Base-by-base conservation (phyloP, 2,888 invertebrate genomes). In the Hetaerina titia region DNA sequence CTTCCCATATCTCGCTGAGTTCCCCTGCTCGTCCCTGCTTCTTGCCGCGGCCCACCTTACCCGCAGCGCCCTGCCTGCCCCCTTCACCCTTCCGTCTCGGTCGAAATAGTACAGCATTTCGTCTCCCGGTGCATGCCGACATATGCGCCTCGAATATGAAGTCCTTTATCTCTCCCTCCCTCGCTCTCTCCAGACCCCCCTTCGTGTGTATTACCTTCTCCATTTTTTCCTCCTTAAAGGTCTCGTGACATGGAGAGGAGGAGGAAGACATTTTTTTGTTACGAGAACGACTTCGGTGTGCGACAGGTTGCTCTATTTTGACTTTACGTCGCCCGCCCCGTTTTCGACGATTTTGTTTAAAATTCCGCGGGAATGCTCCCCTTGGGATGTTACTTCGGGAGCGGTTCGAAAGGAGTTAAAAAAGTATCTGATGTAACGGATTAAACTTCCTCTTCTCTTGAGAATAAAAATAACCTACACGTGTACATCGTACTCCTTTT, bases 21-120 rank as follows among this genome's bases (percentile, higher is more conserved):
- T 92, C 11, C 56, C 69, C 15, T 69, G 22, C 56, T 69, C 69
- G 15, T 57, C 9, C 57, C 31, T 13, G 5, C 90, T 15, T 17
- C 90, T 19, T 31, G 6, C 25, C 25, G 8, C 25, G 19, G n/a
- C 69, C 89, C 69, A n/a, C 45, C 64, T 64, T 57, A 89, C 89
- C 89, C 57, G 89, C 89, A 5, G 69, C 69, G 90, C 45, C 64
- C 92, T 92, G 92, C 92, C 74, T n/a, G 45, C 69, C 92, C 15
- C 92, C 45, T 31, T 5, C 11, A 22, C 9, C 69, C 45, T 69
- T n/a, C 64, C 64, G 15, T 31, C 31, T 31, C 81, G 60, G 31
- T 31, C 81, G 81, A 13, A 31, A 13, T 81, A 31, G 22, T 13
- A 22, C 81, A 22, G 92, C 25, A 9, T 69, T 56, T 64, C 25